These are phyloP conservation scores for Pelusios castaneus DNA, from an alignment of 2,113 vertebrate genomes.

Conservation along the genomic window DNA sequence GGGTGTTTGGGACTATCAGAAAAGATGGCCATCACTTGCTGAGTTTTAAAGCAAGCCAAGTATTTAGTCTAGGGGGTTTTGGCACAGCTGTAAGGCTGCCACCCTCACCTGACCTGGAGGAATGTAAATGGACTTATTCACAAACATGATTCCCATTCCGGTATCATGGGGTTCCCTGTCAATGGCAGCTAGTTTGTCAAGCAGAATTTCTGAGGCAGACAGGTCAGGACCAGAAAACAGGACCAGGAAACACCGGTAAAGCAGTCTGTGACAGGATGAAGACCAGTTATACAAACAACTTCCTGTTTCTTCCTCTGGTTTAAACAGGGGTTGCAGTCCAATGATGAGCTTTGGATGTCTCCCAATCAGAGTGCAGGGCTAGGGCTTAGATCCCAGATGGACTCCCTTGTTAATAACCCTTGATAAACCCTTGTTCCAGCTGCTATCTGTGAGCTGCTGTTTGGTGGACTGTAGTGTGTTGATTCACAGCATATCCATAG, in stretches of 20 bases:
- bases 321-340: neutral
- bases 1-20: neutral
- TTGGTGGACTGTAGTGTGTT: neutral
- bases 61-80: neutral
- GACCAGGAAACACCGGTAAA: too few species aligned
- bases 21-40: neutral
- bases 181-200: neutral
- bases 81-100: neutral
- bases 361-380: neutral
- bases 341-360: neutral
- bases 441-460: neutral
- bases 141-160: neutral
- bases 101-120: neutral
- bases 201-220: neutral
- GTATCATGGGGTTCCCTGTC: neutral
- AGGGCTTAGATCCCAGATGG: neutral
- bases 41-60: neutral
- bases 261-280: neutral
- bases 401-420: too few species aligned
- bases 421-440: neutral
- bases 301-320: neutral
- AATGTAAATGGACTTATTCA: neutral
- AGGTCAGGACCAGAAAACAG: neutral
- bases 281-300: neutral
- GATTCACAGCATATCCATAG: neutral